Evolutionary conservation across 2,797 vertebrate species (phyloP).

Genomic region (Cygnus olor): DNA sequence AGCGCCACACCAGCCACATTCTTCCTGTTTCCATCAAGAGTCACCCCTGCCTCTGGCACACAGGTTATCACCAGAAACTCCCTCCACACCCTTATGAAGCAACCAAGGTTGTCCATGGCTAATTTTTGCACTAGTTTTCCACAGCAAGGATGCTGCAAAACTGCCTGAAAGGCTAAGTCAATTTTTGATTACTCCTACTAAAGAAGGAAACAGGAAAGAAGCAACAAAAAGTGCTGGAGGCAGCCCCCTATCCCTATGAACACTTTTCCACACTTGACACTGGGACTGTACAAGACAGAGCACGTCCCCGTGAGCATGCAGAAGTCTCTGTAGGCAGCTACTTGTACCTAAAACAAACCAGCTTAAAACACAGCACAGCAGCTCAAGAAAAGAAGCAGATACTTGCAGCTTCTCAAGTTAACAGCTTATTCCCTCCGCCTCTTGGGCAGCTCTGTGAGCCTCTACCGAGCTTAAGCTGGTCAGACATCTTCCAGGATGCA

Average conservation of each 20-base stretch:
- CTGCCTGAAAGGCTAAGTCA: background rate
- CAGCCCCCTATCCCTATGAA: background rate
- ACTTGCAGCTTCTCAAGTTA: background rate
- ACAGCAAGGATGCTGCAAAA: background rate
- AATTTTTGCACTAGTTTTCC: background rate
- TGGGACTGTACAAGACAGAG: background rate
- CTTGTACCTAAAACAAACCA: background rate
- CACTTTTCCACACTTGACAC: background rate
- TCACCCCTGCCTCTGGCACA: background rate
- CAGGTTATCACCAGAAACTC: background rate
- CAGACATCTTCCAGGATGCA: conserved; percentile 3
- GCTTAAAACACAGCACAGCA: background rate
- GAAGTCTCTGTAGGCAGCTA: background rate
- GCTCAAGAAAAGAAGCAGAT: background rate
- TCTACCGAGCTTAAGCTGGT: background rate
- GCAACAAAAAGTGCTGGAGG: background rate
- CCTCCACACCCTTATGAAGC: background rate
- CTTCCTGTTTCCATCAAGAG: background rate
- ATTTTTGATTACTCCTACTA: background rate
- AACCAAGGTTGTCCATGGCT: background rate
- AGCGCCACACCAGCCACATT: background rate
- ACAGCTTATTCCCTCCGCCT: background rate
- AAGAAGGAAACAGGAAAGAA: background rate
- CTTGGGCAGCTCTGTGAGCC: background rate
- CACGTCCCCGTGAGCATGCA: accelerated